Evolutionary conservation across 2,113 vertebrate genomes (phyloP).

Genomic region (Sapajus apella): DNA sequence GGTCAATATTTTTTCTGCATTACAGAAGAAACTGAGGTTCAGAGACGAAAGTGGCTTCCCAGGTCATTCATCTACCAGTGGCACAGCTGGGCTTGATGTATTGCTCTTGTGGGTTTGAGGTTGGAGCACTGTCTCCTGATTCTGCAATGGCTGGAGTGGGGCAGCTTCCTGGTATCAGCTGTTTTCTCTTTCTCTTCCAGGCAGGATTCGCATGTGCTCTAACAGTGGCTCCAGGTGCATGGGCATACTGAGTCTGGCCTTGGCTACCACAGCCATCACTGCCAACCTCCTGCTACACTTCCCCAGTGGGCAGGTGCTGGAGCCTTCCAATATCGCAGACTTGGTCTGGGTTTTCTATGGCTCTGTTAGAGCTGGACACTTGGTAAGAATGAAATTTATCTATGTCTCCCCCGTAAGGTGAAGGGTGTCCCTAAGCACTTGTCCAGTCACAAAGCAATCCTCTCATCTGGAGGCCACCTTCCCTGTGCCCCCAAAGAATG

Average conservation of each 20-base stretch:
- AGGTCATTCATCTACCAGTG: rapidly evolving
- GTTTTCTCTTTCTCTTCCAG: background rate
- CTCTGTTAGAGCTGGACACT: slow-evolving; percentile 84
- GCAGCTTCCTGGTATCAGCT: background rate
- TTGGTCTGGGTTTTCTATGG: slow-evolving; percentile 84
- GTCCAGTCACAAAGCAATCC: background rate
- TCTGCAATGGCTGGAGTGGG: background rate
- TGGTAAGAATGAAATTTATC: slow-evolving; percentile 78
- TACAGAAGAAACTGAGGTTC: background rate
- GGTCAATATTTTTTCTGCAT: background rate
- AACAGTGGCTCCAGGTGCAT: slow-evolving; percentile 76
- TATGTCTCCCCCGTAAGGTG: background rate
- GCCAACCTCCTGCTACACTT: slow-evolving; percentile 84
- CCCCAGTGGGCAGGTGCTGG: slow-evolving; percentile 80
- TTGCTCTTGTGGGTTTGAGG: background rate
- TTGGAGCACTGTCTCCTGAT: background rate
- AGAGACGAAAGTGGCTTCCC: background rate
- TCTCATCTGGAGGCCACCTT: background rate
- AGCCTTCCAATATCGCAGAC: slow-evolving; percentile 79
- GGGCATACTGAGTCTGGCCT: slow-evolving; percentile 77
- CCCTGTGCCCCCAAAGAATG: background rate
- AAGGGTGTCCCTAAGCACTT: background rate
- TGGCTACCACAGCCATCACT: slow-evolving; percentile 77
- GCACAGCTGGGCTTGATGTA: background rate
- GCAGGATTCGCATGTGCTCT: slow-evolving; percentile 70